Conservation (phyloP, 2,113 vertebrate species). For the Phasianus colchicus region DNA sequence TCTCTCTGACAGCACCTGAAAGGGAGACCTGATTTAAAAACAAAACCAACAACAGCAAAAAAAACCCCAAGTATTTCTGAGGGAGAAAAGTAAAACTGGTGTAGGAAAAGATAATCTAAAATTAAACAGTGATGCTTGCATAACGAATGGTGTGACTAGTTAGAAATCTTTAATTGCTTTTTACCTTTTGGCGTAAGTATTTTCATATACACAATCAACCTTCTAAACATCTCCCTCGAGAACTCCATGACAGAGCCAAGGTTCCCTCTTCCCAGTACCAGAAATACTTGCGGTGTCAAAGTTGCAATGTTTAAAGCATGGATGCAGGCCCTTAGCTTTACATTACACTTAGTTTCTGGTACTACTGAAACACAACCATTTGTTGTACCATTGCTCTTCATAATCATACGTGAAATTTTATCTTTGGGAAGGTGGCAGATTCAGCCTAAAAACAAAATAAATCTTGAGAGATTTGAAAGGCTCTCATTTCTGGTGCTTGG, state of each 20-base stretch:
- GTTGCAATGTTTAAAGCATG: background rate
- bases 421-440: background rate
- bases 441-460: background rate
- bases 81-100: background rate
- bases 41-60: background rate
- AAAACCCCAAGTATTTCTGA: background rate
- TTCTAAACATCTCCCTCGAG: background rate
- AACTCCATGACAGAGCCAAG: background rate
- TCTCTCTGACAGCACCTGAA: background rate
- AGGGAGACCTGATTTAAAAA: background rate
- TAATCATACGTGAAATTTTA: background rate
- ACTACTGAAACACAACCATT: background rate
- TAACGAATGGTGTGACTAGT: background rate
- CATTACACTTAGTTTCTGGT: background rate
- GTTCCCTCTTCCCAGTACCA: background rate
- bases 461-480: background rate
- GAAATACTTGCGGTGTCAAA: background rate
- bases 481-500: background rate
- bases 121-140: background rate
- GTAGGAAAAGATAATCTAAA: background rate
- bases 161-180: background rate
- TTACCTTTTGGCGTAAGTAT: background rate
- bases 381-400: background rate
- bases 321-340: background rate
- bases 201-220: background rate